phyloP scores from a whole-genome alignment of 2,888 invertebrate genomes.

The Abrostola tripartita region DNA sequence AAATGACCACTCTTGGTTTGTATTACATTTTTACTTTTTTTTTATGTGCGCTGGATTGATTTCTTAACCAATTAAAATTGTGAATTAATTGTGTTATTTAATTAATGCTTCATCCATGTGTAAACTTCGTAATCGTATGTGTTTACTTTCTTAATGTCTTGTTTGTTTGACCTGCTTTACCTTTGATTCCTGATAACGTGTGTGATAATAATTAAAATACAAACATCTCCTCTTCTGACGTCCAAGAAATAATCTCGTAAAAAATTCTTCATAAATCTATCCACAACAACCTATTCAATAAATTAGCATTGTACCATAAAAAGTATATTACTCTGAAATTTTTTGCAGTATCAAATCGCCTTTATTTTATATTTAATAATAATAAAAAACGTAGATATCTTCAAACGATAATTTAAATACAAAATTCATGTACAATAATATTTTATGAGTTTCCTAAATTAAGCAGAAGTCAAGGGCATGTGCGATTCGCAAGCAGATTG shows the following conservation, averaged over 20 bases:
- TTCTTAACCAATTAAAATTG: slow-evolving; percentile 26
- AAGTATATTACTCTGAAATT: too few species aligned
- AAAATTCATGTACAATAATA: neutral
- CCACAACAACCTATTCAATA: too few species aligned
- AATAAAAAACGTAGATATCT: too few species aligned
- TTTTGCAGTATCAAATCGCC: too few species aligned
- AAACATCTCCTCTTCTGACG: slow-evolving; percentile 11
- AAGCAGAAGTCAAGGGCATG: slow-evolving; percentile 14
- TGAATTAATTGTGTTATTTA: slow-evolving; percentile 16
- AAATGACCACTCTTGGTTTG: slow-evolving; percentile 79
- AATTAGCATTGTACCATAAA: too few species aligned
- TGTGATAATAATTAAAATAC: slow-evolving; percentile 18
- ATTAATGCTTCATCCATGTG: slow-evolving; percentile 10
- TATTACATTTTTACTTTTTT: slow-evolving; percentile 26
- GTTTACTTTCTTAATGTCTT: slow-evolving; percentile 31
- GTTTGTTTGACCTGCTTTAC: slow-evolving; percentile 29
- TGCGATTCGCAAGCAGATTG: slow-evolving; percentile 10
- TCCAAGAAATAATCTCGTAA: too few species aligned
- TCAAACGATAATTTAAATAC: too few species aligned
- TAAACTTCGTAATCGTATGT: slow-evolving; percentile 7
- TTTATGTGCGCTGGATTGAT: slow-evolving; percentile 3
- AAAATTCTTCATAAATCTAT: too few species aligned
- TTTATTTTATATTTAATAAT: too few species aligned
- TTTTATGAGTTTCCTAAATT: neutral
- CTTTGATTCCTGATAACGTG: slow-evolving; percentile 29